These are phyloP conservation scores for Nicator chloris DNA, from an alignment of 2,113 vertebrate species.

Conservation along the genomic window DNA sequence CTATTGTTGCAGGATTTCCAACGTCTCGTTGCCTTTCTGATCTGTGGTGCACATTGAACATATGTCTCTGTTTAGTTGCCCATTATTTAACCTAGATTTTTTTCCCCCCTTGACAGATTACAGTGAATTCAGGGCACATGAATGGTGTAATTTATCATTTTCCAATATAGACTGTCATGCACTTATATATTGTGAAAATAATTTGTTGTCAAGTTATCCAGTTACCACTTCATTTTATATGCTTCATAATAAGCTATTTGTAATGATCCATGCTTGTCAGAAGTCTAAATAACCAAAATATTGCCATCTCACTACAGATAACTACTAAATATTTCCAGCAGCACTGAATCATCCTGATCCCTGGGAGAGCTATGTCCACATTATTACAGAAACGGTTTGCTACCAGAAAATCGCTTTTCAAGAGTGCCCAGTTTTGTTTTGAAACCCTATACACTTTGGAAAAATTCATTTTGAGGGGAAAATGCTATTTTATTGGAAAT, in stretches of 20 bases:
- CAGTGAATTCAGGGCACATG: neutral
- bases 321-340: slow-evolving; percentile 32
- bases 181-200: slow-evolving; percentile 8
- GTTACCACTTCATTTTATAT: slow-evolving; percentile 40
- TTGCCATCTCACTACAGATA: slow-evolving; percentile 23
- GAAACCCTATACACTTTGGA: neutral
- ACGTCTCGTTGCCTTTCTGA: neutral
- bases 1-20: slow-evolving; percentile 36
- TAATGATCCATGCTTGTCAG: slow-evolving; percentile 6
- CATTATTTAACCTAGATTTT: slow-evolving; percentile 40
- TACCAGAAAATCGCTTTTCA: slow-evolving; percentile 28
- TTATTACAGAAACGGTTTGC: neutral
- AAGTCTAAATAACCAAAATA: slow-evolving; percentile 47
- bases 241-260: slow-evolving; percentile 9
- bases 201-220: slow-evolving; percentile 53
- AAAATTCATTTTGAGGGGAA: neutral
- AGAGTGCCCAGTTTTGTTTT: neutral
- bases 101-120: neutral
- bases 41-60: slow-evolving; percentile 22
- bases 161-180: slow-evolving; percentile 19
- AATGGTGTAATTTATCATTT: slow-evolving; percentile 40
- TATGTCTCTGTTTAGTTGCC: slow-evolving; percentile 53
- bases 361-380: neutral
- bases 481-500: neutral
- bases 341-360: slow-evolving; percentile 3